These are phyloP conservation scores for Montifringilla adamsi DNA, from an alignment of 2,113 vertebrate species.

Conservation along the genomic window DNA sequence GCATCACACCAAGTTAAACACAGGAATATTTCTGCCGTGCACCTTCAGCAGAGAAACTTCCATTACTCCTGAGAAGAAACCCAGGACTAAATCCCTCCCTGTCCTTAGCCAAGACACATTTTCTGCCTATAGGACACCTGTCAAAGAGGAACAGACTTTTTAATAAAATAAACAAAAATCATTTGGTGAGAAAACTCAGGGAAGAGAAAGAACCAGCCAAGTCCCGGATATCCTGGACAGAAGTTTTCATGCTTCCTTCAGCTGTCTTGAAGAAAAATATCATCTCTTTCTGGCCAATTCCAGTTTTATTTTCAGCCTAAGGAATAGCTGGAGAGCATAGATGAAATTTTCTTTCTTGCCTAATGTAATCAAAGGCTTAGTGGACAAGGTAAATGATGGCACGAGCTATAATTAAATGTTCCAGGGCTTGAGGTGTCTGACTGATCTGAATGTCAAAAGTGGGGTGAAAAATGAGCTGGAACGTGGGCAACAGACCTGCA, in stretches of 20 bases:
- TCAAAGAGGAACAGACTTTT: slow-evolving; percentile 64
- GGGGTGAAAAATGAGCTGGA: background rate
- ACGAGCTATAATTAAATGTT: slow-evolving; percentile 19
- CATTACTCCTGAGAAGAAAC: slow-evolving; percentile 34
- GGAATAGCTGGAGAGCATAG: slow-evolving; percentile 32
- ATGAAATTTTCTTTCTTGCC: slow-evolving; percentile 7
- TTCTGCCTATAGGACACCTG: slow-evolving; percentile 67
- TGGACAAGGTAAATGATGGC: slow-evolving; percentile 11
- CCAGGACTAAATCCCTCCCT: slow-evolving; percentile 34
- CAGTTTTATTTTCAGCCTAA: slow-evolving; percentile 58
- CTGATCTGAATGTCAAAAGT: background rate
- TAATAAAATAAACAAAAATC: slow-evolving; percentile 71
- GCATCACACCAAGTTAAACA: background rate
- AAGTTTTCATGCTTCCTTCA: slow-evolving; percentile 70
- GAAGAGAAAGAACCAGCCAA: slow-evolving; percentile 61
- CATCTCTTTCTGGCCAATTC: slow-evolving; percentile 58
- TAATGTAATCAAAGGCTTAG: slow-evolving; percentile 54
- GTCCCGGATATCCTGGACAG: slow-evolving; percentile 77
- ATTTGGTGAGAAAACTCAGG: slow-evolving; percentile 50
- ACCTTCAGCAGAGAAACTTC: slow-evolving; percentile 28
- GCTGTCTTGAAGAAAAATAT: slow-evolving; percentile 74
- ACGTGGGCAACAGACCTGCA: accelerated
- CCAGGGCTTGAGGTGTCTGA: background rate
- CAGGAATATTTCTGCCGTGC: background rate
- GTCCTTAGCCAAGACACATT: background rate